These are phyloP conservation scores for Heliconius ethilla DNA, from an alignment of 2,888 invertebrate genomes.

Conservation along the genomic window DNA sequence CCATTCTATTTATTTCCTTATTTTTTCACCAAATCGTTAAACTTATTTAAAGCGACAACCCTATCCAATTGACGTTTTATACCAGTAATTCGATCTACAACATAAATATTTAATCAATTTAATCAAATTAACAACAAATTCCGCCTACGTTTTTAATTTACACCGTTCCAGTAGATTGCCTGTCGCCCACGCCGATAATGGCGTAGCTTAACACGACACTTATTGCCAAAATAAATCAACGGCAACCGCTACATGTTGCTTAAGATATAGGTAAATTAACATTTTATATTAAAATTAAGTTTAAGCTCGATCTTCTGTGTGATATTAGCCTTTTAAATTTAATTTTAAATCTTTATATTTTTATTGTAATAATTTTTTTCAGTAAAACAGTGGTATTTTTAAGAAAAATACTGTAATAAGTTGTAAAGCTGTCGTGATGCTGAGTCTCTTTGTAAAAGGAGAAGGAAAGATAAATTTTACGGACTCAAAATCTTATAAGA, in stretches of 20 bases:
- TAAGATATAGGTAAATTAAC: conserved; percentile 36
- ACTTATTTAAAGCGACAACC: background rate
- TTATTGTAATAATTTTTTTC: background rate
- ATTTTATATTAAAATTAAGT: conserved; percentile 7
- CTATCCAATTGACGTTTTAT: background rate
- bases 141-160: conserved; percentile 37
- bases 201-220: conserved; percentile 72
- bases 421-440: too few species aligned
- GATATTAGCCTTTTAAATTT: background rate
- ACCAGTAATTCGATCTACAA: background rate
- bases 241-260: conserved; percentile 41
- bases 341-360: background rate
- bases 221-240: conserved; percentile 76
- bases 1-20: background rate
- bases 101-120: conserved; percentile 5
- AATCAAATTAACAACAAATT: conserved; percentile 3
- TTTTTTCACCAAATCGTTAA: background rate
- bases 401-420: too few species aligned
- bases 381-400: too few species aligned
- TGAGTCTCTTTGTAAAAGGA: too few species aligned
- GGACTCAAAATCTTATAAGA: too few species aligned
- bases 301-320: background rate
- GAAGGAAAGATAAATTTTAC: too few species aligned
- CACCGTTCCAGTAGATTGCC: conserved; percentile 48
- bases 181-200: conserved; percentile 62